Evolutionary conservation across 37 sponge, comb jelly and placozoan species (phyloP), one percentile per base, ranked within the genome.

Genomic region (Spongilla lacustris): DNA sequence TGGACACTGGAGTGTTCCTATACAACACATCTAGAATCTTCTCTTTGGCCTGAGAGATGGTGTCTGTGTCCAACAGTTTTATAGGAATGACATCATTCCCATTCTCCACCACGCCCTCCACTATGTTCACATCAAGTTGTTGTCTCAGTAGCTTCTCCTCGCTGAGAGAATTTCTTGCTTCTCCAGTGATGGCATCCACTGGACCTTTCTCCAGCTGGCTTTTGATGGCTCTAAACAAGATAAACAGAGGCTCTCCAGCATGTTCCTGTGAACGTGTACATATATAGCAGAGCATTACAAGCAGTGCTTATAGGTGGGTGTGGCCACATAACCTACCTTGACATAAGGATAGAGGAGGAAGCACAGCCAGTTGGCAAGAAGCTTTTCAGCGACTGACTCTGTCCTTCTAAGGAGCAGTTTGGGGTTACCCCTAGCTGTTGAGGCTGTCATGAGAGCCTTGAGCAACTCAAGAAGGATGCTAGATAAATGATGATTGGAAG

Each of bases 191-290:
- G 66, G 91, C 90, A 74, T 98, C 99, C 22, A 98, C 89, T n/a
- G 99, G 99, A 21, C 99, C 99, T 68, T 95, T 97, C 87, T 96
- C 97, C 71, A 98, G 86, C 70, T 95, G 96, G n/a, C 80, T 83
- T 92, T 98, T 98, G 72, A 95, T 89, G 46, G 98, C 99, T 31
- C 84, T 84, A 84, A 73, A 93, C 37, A 97, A 85, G 76, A 91
- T 80, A 83, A 91, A 98, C 58, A 98, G 86, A 17, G 97, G 91
- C 78, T 84, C 50, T 3, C 96, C 98, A 23, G 79, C 81, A 50
- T 86, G 80, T 35, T 93, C 94, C 91, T 98, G 85, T 0, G 67
- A 37, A 84, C 48, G 75, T 33, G 71, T 23, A 14, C 46, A 46
- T 46, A 46, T 46, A 10, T 4, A n/a, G n/a, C n/a, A n/a, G n/a